Evolutionary conservation across 2,113 vertebrate species (phyloP).

Genomic region (Apaloderma vittatum): DNA sequence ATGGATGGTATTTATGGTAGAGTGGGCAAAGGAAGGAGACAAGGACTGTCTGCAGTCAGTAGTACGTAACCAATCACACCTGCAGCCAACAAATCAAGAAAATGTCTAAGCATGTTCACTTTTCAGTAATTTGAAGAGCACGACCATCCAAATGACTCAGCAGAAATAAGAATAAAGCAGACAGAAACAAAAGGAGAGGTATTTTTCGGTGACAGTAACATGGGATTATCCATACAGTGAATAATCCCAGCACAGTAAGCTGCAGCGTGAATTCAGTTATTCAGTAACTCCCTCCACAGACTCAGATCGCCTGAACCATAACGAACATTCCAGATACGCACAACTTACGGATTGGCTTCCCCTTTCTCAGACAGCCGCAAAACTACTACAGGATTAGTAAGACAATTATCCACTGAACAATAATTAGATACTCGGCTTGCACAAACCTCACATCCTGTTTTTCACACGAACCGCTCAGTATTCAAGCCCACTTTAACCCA

Average conservation of each 20-base stretch:
- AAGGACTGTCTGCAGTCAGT: background rate
- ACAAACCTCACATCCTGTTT: background rate
- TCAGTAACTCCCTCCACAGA: background rate
- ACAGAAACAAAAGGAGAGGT: background rate
- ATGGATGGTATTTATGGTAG: background rate
- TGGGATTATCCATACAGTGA: accelerated
- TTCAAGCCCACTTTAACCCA: background rate
- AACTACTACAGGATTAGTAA: background rate
- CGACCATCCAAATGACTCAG: background rate
- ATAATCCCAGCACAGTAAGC: background rate
- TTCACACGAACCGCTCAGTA: background rate
- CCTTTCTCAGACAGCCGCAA: background rate
- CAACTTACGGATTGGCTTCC: background rate
- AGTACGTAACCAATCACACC: background rate
- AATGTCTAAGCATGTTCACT: background rate
- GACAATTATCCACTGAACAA: background rate
- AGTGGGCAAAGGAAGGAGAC: background rate
- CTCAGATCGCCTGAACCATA: background rate
- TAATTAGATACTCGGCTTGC: background rate
- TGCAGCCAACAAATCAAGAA: background rate
- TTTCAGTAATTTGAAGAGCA: background rate
- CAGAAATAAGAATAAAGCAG: background rate
- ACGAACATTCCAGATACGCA: background rate
- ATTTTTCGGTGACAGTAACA: background rate
- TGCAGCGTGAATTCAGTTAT: background rate